Percentiles rank a stretch among this genome's conserved stretches.
phyloP scores from a whole-genome alignment of 2,797 vertebrate genomes.

The Okamejei kenojei region DNA sequence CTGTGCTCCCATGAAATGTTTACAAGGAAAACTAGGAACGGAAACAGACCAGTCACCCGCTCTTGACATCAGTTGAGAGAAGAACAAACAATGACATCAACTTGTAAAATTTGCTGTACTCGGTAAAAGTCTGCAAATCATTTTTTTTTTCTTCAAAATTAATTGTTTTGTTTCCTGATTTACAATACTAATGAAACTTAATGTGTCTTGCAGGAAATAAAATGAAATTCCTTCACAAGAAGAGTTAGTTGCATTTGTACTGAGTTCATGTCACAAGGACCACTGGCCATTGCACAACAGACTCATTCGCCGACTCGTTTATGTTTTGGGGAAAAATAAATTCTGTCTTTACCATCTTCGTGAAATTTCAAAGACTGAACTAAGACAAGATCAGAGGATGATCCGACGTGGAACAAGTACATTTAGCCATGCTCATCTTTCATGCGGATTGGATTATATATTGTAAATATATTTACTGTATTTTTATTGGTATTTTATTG shows the following conservation, averaged over 20 bases:
- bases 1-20: background rate
- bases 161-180: background rate
- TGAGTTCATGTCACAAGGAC: constrained; percentile 38
- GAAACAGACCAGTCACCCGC: too few species aligned
- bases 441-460: constrained; percentile 42
- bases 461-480: constrained; percentile 87
- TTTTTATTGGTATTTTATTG: constrained; percentile 63
- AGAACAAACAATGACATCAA: too few species aligned
- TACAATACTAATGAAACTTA: background rate
- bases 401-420: constrained; percentile 26
- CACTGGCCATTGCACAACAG: background rate
- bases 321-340: background rate
- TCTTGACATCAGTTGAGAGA: too few species aligned
- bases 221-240: constrained; percentile 99
- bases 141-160: too few species aligned
- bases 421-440: constrained; percentile 12
- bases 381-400: background rate
- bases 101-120: too few species aligned
- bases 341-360: background rate
- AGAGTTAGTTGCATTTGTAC: constrained; percentile 63
- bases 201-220: constrained; percentile 74
- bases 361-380: constrained; percentile 14
- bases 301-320: constrained; percentile 35
- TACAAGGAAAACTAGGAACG: background rate
- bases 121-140: too few species aligned